phyloP scores from a whole-genome alignment of 2,888 invertebrate species.

The Nomada hirtipes region DNA sequence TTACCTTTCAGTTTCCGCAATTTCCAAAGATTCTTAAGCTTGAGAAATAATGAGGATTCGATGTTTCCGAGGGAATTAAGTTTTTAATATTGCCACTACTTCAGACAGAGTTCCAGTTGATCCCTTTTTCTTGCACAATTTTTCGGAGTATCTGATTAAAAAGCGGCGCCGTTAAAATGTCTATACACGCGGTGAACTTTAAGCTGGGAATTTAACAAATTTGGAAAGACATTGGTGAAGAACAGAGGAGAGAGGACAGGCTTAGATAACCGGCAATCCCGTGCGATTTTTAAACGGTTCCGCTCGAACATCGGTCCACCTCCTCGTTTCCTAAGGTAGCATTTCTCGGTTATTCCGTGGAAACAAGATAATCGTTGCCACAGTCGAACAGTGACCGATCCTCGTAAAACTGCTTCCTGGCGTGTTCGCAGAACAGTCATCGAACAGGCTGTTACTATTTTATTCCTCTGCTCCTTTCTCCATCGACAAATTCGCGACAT shows the following conservation, averaged over 20 bases:
- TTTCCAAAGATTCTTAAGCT: too few relatives aligned
- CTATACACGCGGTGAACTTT: too few relatives aligned
- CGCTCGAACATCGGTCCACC: slow-evolving; percentile 48
- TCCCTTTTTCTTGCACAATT: too few relatives aligned
- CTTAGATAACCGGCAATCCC: slow-evolving; percentile 55
- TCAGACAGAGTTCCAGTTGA: too few relatives aligned
- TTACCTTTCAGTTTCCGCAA: background rate
- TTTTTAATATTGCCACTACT: too few relatives aligned
- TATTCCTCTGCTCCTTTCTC: background rate
- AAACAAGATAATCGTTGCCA: slow-evolving; percentile 67
- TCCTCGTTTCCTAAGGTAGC: slow-evolving; percentile 66
- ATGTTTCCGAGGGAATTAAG: too few relatives aligned
- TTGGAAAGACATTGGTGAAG: too few relatives aligned
- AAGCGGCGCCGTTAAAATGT: too few relatives aligned
- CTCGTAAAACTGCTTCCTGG: slow-evolving; percentile 58
- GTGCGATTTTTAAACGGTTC: slow-evolving; percentile 51
- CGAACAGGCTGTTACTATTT: background rate
- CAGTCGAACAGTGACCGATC: slow-evolving; percentile 59
- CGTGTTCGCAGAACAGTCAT: slow-evolving; percentile 56
- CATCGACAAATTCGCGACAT: background rate
- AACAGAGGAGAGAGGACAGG: slow-evolving; percentile 14
- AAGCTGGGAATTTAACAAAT: too few relatives aligned
- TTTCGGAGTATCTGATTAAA: too few relatives aligned
- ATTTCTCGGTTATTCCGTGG: slow-evolving; percentile 63
- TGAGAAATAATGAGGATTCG: too few relatives aligned